Conservation (phyloP, 2,113 vertebrate species). For the Peucedramus taeniatus region DNA sequence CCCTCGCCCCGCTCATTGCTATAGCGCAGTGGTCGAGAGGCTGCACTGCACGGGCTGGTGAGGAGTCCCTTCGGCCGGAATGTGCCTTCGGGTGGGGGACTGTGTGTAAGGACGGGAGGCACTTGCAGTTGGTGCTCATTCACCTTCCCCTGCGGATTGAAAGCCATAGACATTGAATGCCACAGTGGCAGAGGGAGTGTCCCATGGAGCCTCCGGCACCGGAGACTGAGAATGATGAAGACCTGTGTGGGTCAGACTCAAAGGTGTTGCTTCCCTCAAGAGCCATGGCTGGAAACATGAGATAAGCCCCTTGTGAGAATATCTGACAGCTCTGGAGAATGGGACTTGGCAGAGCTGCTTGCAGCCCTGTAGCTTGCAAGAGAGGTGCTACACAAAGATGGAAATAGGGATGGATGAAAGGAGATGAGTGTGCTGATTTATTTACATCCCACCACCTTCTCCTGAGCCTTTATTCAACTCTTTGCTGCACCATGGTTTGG, state of each 20-base stretch:
- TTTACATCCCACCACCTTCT: background rate
- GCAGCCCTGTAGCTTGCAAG: background rate
- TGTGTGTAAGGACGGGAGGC: too few relatives aligned
- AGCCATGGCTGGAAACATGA: background rate
- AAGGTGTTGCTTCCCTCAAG: background rate
- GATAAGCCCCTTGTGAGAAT: background rate
- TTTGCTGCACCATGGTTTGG: background rate
- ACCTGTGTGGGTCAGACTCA: background rate
- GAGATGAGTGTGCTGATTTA: background rate
- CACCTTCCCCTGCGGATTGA: background rate
- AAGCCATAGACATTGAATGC: fast-evolving
- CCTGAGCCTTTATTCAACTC: background rate
- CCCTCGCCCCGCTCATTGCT: background rate
- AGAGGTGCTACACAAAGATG: background rate
- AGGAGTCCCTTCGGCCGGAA: background rate
- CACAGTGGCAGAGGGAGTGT: background rate
- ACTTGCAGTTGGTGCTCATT: background rate
- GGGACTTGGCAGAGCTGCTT: background rate
- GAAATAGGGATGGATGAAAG: background rate
- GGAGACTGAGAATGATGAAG: background rate
- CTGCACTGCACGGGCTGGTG: background rate
- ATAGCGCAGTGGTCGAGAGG: background rate
- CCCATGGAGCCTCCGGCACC: background rate
- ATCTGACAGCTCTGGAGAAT: background rate
- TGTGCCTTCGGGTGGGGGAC: background rate